These are phyloP conservation scores for Popillia japonica DNA, from an alignment of 1,140 invertebrate species.

Conservation along the genomic window DNA sequence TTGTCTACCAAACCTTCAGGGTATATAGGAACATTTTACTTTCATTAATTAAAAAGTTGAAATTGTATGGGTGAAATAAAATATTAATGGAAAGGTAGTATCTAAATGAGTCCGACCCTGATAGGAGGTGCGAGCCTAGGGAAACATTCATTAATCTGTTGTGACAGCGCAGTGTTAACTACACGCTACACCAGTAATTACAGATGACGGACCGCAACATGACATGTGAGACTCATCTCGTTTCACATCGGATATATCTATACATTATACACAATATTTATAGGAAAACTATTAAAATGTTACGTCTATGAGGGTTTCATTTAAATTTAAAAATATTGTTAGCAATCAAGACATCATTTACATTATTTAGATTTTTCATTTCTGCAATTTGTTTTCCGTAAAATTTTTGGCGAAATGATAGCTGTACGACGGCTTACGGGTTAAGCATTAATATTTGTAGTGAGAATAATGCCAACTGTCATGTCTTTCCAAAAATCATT, in stretches of 20 bases:
- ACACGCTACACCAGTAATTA: constrained; percentile 61
- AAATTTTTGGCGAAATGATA: too few species aligned
- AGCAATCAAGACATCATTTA: too few species aligned
- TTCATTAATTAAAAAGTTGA: constrained; percentile 39
- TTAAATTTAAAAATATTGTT: too few species aligned
- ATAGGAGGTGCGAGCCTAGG: constrained; percentile 49
- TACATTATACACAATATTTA: neutral
- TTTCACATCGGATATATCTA: constrained; percentile 26
- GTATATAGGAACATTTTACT: constrained; percentile 20
- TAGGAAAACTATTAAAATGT: too few species aligned
- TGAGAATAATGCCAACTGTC: too few species aligned
- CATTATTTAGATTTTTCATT: too few species aligned
- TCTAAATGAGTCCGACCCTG: constrained; percentile 22
- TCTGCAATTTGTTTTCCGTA: too few species aligned
- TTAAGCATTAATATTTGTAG: too few species aligned
- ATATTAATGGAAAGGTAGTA: constrained; percentile 39
- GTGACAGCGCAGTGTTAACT: constrained; percentile 60
- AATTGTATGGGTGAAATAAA: constrained; percentile 36
- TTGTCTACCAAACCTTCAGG: neutral
- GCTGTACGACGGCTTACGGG: too few species aligned
- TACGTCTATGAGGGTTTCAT: too few species aligned
- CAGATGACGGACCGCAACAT: constrained; percentile 55
- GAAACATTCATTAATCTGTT: constrained; percentile 62
- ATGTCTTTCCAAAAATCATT: too few species aligned
- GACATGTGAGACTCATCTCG: constrained; percentile 51